Conservation (phyloP, 1,140 invertebrate species). For the Brachionus paranguensis region DNA sequence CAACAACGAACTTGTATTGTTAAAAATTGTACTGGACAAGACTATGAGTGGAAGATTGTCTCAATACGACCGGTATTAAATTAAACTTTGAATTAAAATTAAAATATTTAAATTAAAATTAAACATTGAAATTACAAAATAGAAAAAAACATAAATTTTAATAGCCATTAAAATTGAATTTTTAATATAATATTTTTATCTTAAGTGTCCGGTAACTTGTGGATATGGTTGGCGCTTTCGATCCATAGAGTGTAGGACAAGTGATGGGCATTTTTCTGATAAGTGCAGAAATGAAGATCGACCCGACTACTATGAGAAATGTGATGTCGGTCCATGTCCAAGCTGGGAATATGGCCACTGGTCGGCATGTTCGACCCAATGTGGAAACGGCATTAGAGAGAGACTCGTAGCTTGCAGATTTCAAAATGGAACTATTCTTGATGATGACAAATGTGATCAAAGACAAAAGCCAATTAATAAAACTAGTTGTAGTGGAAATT, state of each 20-base stretch:
- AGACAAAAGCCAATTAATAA: not conserved
- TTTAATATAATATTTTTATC: not conserved
- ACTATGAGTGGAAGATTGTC: constrained; percentile 1
- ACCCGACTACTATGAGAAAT: constrained; percentile 12
- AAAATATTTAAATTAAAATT: too few relatives aligned
- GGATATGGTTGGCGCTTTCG: not conserved
- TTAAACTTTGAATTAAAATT: too few relatives aligned
- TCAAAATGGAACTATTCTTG: not conserved
- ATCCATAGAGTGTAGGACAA: not conserved
- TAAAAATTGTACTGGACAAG: not conserved
- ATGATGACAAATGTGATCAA: not conserved
- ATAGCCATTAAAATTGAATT: too few relatives aligned
- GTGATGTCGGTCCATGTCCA: not conserved
- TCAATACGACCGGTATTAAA: not conserved
- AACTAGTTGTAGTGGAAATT: not conserved
- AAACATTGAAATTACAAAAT: too few relatives aligned
- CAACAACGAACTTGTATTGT: not conserved
- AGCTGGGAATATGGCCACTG: constrained; percentile 3
- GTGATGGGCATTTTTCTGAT: not conserved
- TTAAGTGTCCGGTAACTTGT: not conserved
- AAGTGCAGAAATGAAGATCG: not conserved
- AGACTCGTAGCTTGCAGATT: not conserved
- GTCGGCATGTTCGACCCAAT: constrained; percentile 23
- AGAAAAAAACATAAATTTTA: too few relatives aligned
- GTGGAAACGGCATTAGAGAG: not conserved